Evolutionary conservation across 1,140 invertebrate species (phyloP).

Genomic region (Platyscapa corneri): DNA sequence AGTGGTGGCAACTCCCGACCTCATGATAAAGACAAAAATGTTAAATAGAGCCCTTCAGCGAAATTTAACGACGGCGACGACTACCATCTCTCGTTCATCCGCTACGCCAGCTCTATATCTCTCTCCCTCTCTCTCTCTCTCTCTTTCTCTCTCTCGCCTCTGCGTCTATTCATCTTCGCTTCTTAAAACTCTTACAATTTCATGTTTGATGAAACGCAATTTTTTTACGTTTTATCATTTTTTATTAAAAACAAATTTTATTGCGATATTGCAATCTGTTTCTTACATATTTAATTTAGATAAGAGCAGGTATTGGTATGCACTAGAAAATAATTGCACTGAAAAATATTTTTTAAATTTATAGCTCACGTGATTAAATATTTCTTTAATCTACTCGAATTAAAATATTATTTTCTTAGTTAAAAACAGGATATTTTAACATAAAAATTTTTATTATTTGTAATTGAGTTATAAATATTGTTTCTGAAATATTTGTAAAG

Average conservation of each 20-base stretch:
- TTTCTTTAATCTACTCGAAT: not conserved
- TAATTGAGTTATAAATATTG: not conserved
- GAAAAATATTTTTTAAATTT: constrained; percentile 2
- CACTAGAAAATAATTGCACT: not conserved
- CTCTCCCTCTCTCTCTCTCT: not conserved
- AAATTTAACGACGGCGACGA: constrained; percentile 41
- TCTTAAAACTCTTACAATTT: not conserved
- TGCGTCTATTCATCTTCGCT: not conserved
- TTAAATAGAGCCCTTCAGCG: constrained; percentile 45
- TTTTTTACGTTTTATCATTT: not conserved
- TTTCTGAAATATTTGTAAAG: not conserved
- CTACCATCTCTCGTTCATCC: not conserved
- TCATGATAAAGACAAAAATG: constrained; percentile 47
- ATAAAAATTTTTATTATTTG: not conserved
- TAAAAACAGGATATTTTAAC: not conserved
- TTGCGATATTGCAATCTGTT: not conserved
- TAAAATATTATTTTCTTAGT: not conserved
- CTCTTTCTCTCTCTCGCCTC: no score
- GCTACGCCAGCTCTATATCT: not conserved
- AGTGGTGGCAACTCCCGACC: constrained; percentile 15
- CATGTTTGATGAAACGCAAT: not conserved
- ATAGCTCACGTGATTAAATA: not conserved
- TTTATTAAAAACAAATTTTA: not conserved
- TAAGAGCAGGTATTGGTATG: not conserved
- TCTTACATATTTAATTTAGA: not conserved